A percentile compares a stretch with the other conserved stretches of the same genome.
phyloP scores from a whole-genome alignment of 2,113 vertebrate species.

The Amia ocellicauda region DNA sequence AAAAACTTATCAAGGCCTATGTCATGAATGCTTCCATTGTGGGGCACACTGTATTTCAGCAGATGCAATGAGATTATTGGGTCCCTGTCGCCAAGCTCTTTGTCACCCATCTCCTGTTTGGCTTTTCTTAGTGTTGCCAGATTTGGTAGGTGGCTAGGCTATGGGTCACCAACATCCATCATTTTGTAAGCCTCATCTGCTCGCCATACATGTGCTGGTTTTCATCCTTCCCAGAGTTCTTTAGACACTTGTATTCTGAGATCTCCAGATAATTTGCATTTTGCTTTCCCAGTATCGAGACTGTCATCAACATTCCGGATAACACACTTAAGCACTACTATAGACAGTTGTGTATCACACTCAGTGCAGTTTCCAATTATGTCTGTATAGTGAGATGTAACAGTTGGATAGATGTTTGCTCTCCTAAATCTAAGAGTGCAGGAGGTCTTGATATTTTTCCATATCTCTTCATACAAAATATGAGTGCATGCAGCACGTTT shows the following conservation, averaged over 20 bases:
- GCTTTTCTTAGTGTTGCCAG: background rate
- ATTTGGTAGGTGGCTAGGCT: background rate
- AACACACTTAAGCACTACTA: too few relatives aligned
- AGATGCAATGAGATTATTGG: slow-evolving; percentile 11
- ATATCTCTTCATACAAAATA: too few relatives aligned
- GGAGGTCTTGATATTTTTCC: too few relatives aligned
- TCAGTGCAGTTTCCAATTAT: too few relatives aligned
- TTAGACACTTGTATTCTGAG: background rate
- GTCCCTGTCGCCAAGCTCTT: slow-evolving; percentile 18
- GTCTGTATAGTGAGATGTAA: too few relatives aligned
- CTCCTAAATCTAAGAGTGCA: too few relatives aligned
- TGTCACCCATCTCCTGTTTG: slow-evolving; percentile 6
- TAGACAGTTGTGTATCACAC: too few relatives aligned
- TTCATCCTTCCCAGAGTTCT: background rate
- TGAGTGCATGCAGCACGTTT: too few relatives aligned
- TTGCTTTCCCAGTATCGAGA: background rate
- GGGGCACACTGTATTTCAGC: slow-evolving; percentile 13
- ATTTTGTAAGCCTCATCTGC: background rate
- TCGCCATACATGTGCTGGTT: background rate
- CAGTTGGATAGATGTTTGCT: too few relatives aligned
- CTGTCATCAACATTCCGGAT: too few relatives aligned
- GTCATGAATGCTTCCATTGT: slow-evolving; percentile 17
- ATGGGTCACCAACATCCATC: background rate
- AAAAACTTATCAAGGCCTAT: slow-evolving; percentile 25
- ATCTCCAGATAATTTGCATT: background rate